phyloP scores from a whole-genome alignment of 2,797 vertebrate species.

The Leptatherina wallacei region DNA sequence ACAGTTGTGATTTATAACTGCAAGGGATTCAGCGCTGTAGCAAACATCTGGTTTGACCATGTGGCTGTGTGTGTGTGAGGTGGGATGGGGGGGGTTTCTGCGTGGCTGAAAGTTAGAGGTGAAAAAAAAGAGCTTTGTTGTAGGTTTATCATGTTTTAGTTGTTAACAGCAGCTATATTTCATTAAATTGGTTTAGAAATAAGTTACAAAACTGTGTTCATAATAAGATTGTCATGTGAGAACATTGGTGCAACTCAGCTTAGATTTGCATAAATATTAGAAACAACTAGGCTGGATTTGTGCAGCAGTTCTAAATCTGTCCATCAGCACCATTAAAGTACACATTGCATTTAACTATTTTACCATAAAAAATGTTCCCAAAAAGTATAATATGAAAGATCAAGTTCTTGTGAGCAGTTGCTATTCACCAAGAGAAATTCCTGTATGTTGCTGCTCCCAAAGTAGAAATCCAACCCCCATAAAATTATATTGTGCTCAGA shows the following conservation, averaged over 20 bases:
- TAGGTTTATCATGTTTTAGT: slow-evolving; percentile 43
- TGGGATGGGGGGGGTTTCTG: slow-evolving; percentile 54
- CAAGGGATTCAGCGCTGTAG: slow-evolving; percentile 50
- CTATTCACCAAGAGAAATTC: background rate
- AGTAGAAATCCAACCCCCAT: background rate
- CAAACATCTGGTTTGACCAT: slow-evolving; percentile 75
- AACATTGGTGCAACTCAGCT: background rate
- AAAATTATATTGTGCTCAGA: background rate
- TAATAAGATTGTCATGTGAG: background rate
- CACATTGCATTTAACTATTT: background rate
- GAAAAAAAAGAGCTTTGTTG: slow-evolving; percentile 44
- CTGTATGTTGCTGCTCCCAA: background rate
- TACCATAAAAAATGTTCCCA: background rate
- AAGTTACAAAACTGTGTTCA: background rate
- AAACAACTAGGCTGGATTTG: background rate
- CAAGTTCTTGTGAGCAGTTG: background rate
- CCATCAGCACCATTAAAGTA: no score
- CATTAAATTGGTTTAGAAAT: background rate
- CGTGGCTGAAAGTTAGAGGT: slow-evolving; percentile 42
- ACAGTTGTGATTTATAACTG: slow-evolving; percentile 65
- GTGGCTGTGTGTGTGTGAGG: slow-evolving; percentile 48
- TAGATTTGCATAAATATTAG: background rate
- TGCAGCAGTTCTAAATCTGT: no score
- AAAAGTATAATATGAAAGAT: background rate
- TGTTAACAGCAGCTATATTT: slow-evolving; percentile 35